Percentiles rank a stretch among this genome's conserved stretches.
phyloP scores from a whole-genome alignment of 1,140 invertebrate genomes.

The Sweltsa coloradensis region DNA sequence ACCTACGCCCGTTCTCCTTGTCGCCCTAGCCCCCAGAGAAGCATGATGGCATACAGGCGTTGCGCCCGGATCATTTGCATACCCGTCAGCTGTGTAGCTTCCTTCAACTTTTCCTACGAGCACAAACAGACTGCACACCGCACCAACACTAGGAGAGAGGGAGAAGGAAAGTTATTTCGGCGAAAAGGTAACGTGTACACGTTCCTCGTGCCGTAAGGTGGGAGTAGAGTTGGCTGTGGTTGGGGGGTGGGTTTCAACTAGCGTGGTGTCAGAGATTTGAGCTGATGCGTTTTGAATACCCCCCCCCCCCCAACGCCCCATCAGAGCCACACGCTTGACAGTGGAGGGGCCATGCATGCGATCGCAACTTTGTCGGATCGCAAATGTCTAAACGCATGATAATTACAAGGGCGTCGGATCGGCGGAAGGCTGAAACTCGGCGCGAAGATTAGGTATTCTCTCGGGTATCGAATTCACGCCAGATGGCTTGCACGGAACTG shows the following conservation, averaged over 20 bases:
- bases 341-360: too few relatives aligned
- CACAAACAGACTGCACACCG: not conserved
- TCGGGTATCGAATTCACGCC: too few relatives aligned
- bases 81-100: conserved; percentile 1
- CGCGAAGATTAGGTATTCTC: too few relatives aligned
- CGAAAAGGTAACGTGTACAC: too few relatives aligned
- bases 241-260: not conserved
- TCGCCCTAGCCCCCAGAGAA: not conserved
- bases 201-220: too few relatives aligned
- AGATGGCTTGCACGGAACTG: too few relatives aligned
- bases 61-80: conserved; percentile 1
- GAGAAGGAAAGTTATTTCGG: not conserved
- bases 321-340: too few relatives aligned
- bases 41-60: not conserved
- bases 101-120: conserved; percentile 2
- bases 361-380: too few relatives aligned
- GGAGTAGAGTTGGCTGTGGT: too few relatives aligned
- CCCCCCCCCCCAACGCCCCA: not conserved
- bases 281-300: conserved; percentile 2
- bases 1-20: not conserved
- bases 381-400: too few relatives aligned
- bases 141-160: conserved; percentile 1
- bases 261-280: not conserved
- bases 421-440: too few relatives aligned
- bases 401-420: too few relatives aligned